These are phyloP conservation scores for Dendroctonus valens DNA, from an alignment of 1,140 invertebrate genomes.

Conservation along the genomic window DNA sequence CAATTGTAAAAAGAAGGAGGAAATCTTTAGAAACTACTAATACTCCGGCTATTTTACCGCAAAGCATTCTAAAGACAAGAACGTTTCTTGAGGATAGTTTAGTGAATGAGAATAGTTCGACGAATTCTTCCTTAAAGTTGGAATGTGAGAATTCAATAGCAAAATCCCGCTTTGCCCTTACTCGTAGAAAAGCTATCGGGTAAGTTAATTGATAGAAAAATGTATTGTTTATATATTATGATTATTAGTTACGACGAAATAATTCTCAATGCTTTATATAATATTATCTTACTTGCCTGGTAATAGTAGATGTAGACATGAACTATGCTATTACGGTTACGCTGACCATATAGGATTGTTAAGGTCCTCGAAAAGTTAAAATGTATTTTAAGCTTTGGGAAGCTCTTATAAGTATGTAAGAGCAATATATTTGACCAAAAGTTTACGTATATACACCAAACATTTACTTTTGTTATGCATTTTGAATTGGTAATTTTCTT, in stretches of 20 bases:
- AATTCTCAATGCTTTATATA: too few relatives aligned
- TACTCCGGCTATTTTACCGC: slow-evolving; percentile 26
- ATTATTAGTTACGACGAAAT: too few relatives aligned
- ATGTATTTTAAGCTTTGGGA: too few relatives aligned
- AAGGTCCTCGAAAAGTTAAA: too few relatives aligned
- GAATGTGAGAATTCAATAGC: slow-evolving; percentile 22
- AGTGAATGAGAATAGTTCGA: slow-evolving; percentile 5
- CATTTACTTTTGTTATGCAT: too few relatives aligned
- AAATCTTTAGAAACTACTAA: slow-evolving; percentile 13
- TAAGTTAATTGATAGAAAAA: neutral
- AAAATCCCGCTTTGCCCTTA: slow-evolving; percentile 25
- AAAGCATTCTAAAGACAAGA: slow-evolving; percentile 45
- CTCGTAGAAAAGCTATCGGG: slow-evolving; percentile 29
- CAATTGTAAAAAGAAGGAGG: slow-evolving; percentile 41
- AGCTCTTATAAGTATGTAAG: too few relatives aligned
- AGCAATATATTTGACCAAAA: neutral
- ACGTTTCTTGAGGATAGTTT: slow-evolving; percentile 10
- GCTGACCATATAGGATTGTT: too few relatives aligned
- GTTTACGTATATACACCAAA: neutral
- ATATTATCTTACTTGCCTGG: too few relatives aligned
- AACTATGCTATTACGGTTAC: too few relatives aligned
- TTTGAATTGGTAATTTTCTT: slow-evolving; percentile 1
- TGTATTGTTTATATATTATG: neutral
- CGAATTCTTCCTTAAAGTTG: slow-evolving; percentile 7
- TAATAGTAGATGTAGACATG: too few relatives aligned